phyloP scores from a whole-genome alignment of 2,797 vertebrate genomes.

The Gymnocypris eckloni region DNA sequence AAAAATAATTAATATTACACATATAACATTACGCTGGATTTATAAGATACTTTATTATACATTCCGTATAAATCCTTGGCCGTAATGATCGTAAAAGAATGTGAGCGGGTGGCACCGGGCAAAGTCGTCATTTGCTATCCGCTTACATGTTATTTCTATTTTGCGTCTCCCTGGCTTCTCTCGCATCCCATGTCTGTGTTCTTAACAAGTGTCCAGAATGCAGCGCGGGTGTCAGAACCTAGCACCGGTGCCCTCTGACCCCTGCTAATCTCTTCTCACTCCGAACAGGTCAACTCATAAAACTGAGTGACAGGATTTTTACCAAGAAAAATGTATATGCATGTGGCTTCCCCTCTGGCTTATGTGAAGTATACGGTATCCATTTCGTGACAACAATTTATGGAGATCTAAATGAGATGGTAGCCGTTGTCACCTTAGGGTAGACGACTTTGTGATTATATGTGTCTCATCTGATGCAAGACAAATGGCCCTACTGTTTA shows the following conservation, averaged over 20 bases:
- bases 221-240: conserved; percentile 72
- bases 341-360: conserved; percentile 57
- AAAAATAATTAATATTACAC: conserved; percentile 29
- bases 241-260: conserved; percentile 63
- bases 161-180: conserved; percentile 65
- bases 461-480: conserved; percentile 46
- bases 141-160: conserved; percentile 64
- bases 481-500: conserved; percentile 29
- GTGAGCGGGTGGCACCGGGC: conserved; percentile 3
- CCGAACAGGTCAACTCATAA: conserved; percentile 70
- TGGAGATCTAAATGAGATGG: conserved; percentile 57
- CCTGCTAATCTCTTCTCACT: conserved; percentile 69
- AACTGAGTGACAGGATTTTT: conserved; percentile 70
- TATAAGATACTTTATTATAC: neutral
- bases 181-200: conserved; percentile 62
- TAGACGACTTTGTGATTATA: conserved; percentile 52
- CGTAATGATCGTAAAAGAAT: conserved; percentile 44
- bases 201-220: conserved; percentile 71
- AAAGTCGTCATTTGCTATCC: conserved; percentile 42
- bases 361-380: conserved; percentile 46
- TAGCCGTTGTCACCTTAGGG: conserved; percentile 50
- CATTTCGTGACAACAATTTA: conserved; percentile 57
- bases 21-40: neutral
- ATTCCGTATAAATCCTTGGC: conserved; percentile 3
- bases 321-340: conserved; percentile 64